Conservation (phyloP, 2,113 vertebrate genomes). For the Chiloscyllium plagiosum region DNA sequence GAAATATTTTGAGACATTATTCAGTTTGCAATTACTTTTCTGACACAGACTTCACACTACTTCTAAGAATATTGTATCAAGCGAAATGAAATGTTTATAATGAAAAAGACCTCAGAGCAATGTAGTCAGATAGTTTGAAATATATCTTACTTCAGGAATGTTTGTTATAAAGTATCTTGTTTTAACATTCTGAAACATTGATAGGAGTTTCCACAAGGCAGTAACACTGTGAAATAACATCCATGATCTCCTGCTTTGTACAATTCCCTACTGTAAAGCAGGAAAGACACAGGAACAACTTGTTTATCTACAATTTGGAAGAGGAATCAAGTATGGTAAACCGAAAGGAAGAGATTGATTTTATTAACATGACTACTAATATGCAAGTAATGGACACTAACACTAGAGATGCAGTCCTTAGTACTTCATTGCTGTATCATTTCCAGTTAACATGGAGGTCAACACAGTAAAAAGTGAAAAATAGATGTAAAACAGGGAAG, state of each 20-base stretch:
- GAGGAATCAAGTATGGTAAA: not conserved
- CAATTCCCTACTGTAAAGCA: not conserved
- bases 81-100: not conserved
- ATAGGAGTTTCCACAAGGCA: not conserved
- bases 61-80: not conserved
- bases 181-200: not conserved
- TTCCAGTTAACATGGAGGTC: not conserved
- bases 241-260: not conserved
- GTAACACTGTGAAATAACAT: not conserved
- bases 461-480: not conserved
- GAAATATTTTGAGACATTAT: not conserved
- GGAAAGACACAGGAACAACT: not conserved
- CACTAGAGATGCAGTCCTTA: not conserved
- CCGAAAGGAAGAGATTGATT: not conserved
- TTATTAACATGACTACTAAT: not conserved
- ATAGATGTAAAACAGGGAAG: not conserved
- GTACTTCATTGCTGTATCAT: not conserved
- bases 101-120: not conserved
- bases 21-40: not conserved
- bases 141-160: not conserved
- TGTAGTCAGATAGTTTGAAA: not conserved
- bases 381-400: not conserved
- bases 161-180: not conserved
- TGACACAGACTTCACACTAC: not conserved
- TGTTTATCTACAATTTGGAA: not conserved